Percentiles rank a stretch among this genome's conserved stretches.
Evolutionary conservation across 2,113 vertebrate genomes (phyloP).

Genomic region (Bungarus multicinctus): DNA sequence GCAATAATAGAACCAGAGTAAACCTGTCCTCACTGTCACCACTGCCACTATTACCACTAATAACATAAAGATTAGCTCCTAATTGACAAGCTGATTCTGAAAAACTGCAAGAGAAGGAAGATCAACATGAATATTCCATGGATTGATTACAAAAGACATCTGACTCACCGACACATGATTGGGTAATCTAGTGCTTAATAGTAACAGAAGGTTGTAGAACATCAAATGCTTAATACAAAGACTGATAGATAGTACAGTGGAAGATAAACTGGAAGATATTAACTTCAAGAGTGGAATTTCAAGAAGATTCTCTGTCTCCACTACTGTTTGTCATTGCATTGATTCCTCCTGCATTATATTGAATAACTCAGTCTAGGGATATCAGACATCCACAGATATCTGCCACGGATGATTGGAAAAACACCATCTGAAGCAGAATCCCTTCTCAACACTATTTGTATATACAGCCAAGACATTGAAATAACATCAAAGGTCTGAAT

Average conservation of each 20-base stretch:
- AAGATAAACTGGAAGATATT: not conserved
- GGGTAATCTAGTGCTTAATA: not conserved
- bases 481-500: not conserved
- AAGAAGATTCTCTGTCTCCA: not conserved
- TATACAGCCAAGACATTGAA: not conserved
- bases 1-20: not conserved
- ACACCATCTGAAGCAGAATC: not conserved
- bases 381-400: not conserved
- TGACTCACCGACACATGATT: not conserved
- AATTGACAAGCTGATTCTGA: not conserved
- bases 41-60: too few species aligned
- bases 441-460: not conserved
- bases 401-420: not conserved
- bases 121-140: not conserved
- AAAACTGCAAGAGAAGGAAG: not conserved
- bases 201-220: too few species aligned
- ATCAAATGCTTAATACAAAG: too few species aligned
- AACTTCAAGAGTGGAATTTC: not conserved
- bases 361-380: not conserved
- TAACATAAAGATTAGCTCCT: not conserved
- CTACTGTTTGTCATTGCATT: not conserved
- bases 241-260: not conserved
- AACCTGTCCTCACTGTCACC: not conserved
- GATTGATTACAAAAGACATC: not conserved
- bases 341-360: not conserved